Percentiles rank a stretch among this genome's conserved stretches.
Conservation (phyloP, 2,113 vertebrate genomes). For the Kobus ellipsiprymnus region DNA sequence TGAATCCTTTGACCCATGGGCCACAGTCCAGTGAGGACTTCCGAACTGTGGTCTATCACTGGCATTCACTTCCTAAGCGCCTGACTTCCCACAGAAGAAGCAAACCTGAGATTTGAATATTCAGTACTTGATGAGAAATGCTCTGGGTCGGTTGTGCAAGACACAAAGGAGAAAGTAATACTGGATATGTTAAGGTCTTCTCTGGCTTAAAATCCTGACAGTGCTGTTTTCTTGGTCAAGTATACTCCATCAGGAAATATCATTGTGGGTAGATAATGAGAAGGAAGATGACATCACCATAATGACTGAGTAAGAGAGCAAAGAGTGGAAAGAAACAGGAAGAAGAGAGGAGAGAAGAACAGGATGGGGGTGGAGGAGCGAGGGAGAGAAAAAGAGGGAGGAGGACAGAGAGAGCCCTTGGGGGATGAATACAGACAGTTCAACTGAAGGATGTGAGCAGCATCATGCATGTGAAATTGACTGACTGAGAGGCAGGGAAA, state of each 20-base stretch:
- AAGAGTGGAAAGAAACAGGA: not conserved
- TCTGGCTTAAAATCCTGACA: not conserved
- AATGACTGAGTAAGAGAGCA: not conserved
- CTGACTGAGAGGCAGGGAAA: not conserved
- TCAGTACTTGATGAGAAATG: too few species aligned
- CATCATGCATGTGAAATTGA: rapidly evolving
- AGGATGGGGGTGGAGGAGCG: not conserved
- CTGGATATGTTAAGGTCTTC: not conserved
- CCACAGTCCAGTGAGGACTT: not conserved
- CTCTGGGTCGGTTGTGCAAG: not conserved
- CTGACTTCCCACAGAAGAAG: not conserved
- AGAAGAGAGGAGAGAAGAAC: not conserved
- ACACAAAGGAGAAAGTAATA: not conserved
- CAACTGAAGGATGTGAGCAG: not conserved
- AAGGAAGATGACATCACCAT: not conserved
- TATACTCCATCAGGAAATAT: not conserved
- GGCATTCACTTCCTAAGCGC: not conserved
- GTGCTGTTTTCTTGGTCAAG: not conserved
- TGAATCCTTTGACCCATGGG: not conserved
- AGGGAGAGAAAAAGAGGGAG: rapidly evolving
- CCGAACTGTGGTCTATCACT: not conserved
- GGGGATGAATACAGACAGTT: too few species aligned
- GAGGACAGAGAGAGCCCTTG: not conserved
- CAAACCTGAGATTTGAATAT: not conserved
- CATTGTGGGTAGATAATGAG: not conserved